Evolutionary conservation across 1,140 invertebrate species (phyloP), one percentile per base, ranked within the genome.

Genomic region (Anoplolepis gracilipes): DNA sequence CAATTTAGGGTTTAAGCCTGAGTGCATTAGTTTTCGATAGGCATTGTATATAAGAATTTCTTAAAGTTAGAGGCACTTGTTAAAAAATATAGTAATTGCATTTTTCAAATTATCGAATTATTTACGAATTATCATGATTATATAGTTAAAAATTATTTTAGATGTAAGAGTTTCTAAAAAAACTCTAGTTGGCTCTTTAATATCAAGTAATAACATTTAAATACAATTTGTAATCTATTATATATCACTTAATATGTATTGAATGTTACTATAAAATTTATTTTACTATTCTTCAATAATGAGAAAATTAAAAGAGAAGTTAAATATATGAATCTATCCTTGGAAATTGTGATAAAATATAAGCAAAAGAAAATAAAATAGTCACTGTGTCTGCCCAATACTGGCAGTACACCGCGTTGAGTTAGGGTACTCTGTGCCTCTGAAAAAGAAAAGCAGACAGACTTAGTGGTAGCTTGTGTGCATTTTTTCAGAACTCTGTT

Each of bases 381-480:
- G 84, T 92, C 92, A 92, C 93, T 93, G 93, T 93, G 92, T 93
- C 93, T 93, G 93, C 92, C 93, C 92, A 93, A 93, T 90, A 93
- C 89, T 92, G 92, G 91, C 92, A 93, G 91, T 91, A 93, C 90
- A 93, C 93, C 85, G 91, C 92, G 91, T 91, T 91, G 92, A 92
- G 88, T 92, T 93, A 92, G 91, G 92, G 86, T 90, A 90, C 90
- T 92, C 88, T 92, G 92, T 93, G 92, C 93, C 92, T 94, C 92
- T 94, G 92, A 93, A 94, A 94, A 94, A 93, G 90, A 94, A 94
- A 94, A 94, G 91, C 91, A 94, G 92, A 93, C 92, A 93, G 92
- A 93, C 91, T 94, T 94, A 93, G 88, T 88, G 85, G 91, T 93
- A 91, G 92, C 90, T 87, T 93, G 90, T 93, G 92, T 91, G 88